Evolutionary conservation across 1,140 invertebrate genomes (phyloP), one percentile per base, ranked within the genome.

Genomic region (Drosophila saltans): DNA sequence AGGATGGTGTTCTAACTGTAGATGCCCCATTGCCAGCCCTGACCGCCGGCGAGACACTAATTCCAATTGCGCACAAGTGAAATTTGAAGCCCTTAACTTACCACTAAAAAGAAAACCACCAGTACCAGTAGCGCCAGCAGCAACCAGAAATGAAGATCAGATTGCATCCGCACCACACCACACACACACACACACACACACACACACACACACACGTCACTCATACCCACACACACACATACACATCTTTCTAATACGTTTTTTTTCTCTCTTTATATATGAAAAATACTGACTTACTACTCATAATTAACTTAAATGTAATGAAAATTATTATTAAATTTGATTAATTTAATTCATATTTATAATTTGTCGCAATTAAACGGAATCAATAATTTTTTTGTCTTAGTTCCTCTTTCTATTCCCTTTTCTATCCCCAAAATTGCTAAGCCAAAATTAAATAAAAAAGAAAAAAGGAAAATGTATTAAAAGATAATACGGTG

Each of bases 1-100:
- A 97, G 93, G 97, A 98, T 91, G 97, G 98, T 45, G 97, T 98
- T 7, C 94, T 98, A 10, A 98, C 97, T 3, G 97, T 98, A 7
- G 97, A 98, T 92, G 97, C 97, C n/a, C 97, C 97, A 2, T 93
- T 98, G 89, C 97, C 98, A 10, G 95, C 95, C 30, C 93, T 96
- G 43, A 94, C 94, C 55, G 93, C 93, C 26, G 95, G 95, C 73
- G 96, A 97, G 92, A 96, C 95, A 84, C 92, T 96, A 79, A 97
- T 97, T 93, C 96, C 96, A 75, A 97, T 97, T 84, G 94, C 96
- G 73, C 95, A 96, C 86, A 95, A 95, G 80, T 96, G 94, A 94
- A 93, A 59, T 10, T 8, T 45, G 3, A 8, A 16, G 1, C 6
- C 16, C 33, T 39, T 33, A 24, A 48, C 60, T 26, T 63, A 70